These are phyloP conservation scores for Dynastes tityus DNA, from an alignment of 2,888 invertebrate species.

Conservation along the genomic window DNA sequence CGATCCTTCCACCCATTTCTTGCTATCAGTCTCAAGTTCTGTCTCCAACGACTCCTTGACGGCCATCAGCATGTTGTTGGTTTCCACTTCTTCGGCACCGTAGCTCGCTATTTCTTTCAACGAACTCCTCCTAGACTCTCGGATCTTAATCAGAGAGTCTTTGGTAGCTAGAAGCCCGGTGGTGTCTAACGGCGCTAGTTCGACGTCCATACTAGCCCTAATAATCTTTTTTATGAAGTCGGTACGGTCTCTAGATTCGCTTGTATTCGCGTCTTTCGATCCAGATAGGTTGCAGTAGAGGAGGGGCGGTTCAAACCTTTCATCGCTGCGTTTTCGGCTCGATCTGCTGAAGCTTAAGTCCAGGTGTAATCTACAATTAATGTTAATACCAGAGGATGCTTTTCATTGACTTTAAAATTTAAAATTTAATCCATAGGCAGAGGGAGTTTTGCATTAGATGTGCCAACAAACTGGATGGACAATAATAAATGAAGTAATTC, in stretches of 20 bases:
- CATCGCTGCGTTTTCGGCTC: constrained; percentile 24
- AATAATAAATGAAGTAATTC: no score
- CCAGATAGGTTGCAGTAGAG: constrained; percentile 36
- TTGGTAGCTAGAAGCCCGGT: constrained; percentile 56
- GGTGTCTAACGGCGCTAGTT: constrained; percentile 40
- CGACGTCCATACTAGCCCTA: constrained; percentile 17
- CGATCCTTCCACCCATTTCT: constrained; percentile 17
- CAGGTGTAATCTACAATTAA: constrained; percentile 6
- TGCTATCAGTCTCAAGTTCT: not conserved
- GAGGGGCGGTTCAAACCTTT: constrained; percentile 16
- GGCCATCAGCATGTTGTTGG: constrained; percentile 37
- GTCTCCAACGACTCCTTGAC: constrained; percentile 29
- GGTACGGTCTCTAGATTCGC: constrained; percentile 3
- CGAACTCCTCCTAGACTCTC: constrained; percentile 50
- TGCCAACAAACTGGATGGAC: no score
- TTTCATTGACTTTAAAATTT: not conserved
- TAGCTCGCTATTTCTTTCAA: constrained; percentile 11
- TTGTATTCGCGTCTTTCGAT: not conserved
- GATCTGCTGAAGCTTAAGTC: constrained; percentile 9
- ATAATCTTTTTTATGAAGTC: constrained; percentile 31
- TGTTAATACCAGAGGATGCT: not conserved
- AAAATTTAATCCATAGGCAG: not conserved
- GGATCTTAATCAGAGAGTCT: constrained; percentile 59
- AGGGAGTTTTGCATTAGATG: not conserved
- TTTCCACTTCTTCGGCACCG: constrained; percentile 21